Evolutionary conservation across 2,113 vertebrate genomes (phyloP), one percentile per base, ranked within the genome.

Genomic region (Murina feae): DNA sequence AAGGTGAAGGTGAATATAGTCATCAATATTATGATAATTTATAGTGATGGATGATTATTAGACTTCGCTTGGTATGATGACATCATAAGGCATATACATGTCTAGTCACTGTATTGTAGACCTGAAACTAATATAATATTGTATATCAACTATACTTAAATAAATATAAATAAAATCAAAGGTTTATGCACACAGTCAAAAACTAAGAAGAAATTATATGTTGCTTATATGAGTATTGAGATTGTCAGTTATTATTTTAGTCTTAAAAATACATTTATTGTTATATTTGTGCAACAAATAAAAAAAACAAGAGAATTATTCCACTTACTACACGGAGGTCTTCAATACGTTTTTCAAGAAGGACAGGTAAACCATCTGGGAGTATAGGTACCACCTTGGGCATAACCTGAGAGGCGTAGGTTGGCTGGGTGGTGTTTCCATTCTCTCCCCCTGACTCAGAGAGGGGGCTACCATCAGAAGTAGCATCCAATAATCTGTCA

Each of bases 281-380:
- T 42, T 65, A 60, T 42, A 30, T 89, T 60, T 91, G 51, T 60
- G 30, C 1, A 82, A 44, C 35, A 83, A 94, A 80, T 74, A 85
- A 74, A 60, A 63, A 53, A 90, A 90, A 6, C 4, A 80, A 95
- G n/a, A 84, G 10, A 76, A 87, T 74, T 39, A 94, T 96, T 76
- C 96, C 90, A 98, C 98, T 98, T 98, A 99, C 99, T 98, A 98
- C 98, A 97, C 99, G 98, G 92, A 99, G 98, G 98, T 99, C 99
- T 93, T 99, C 99, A n/a, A 99, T 99, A 89, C 99, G 99, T 84
- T 99, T 99, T 69, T 98, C 97, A 44, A 99, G 98, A 1, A 99
- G 99, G 10, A 97, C 42, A 28, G 99, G 99, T 17, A 99, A 98
- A 93, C 99, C 99, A 21, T 98, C 98, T 69, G 99, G 99, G 90